phyloP scores from a whole-genome alignment of 1,140 invertebrate species.

The Bombus fervidus region DNA sequence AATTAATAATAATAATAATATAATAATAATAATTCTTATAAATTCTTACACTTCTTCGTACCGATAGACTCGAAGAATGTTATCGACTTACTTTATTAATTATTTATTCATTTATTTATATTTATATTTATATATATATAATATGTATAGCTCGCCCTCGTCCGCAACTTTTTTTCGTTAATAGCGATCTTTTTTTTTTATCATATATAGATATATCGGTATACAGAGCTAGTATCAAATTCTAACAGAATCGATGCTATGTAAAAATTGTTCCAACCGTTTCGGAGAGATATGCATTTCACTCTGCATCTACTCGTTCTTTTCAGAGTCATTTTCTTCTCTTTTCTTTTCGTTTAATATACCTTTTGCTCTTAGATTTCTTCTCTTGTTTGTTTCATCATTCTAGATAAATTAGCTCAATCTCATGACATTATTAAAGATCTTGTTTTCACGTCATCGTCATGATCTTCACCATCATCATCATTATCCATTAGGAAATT shows the following conservation, averaged over 20 bases:
- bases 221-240: constrained; percentile 71
- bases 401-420: constrained; percentile 6
- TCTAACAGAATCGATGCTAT: constrained; percentile 64
- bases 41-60: constrained; percentile 36
- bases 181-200: constrained; percentile 56
- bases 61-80: constrained; percentile 45
- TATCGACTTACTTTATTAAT: constrained; percentile 41
- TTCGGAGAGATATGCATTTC: constrained; percentile 71
- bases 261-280: constrained; percentile 69
- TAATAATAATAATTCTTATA: constrained; percentile 38
- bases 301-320: constrained; percentile 50
- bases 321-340: constrained; percentile 29
- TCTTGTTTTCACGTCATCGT: background rate
- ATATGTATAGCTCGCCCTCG: constrained; percentile 49
- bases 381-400: background rate
- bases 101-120: constrained; percentile 36
- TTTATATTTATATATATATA: constrained; percentile 57
- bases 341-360: background rate
- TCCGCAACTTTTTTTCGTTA: constrained; percentile 49
- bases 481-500: constrained; percentile 28
- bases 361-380: background rate
- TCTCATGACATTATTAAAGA: background rate
- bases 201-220: constrained; percentile 64
- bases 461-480: constrained; percentile 6
- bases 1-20: constrained; percentile 3